phyloP scores from a whole-genome alignment of 2,797 vertebrate species.

The Liasis olivaceus region DNA sequence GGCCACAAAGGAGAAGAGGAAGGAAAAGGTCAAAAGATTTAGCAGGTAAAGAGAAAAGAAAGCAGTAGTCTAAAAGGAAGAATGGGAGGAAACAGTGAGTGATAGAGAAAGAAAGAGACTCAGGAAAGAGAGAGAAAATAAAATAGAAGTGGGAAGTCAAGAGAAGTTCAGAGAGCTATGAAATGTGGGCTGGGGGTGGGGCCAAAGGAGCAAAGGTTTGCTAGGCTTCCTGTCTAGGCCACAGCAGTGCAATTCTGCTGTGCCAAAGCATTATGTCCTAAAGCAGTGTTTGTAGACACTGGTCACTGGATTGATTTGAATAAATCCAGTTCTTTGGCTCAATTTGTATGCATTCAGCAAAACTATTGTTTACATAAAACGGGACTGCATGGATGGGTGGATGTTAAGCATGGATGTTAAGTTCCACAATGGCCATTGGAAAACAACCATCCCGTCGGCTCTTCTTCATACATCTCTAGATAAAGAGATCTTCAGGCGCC shows the following conservation, averaged over 20 bases:
- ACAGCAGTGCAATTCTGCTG: background rate
- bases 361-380: background rate
- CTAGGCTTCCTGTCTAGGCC: background rate
- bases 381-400: background rate
- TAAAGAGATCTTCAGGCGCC: background rate
- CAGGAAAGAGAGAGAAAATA: background rate
- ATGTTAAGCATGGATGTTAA: background rate
- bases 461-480: background rate
- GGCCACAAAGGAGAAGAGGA: no score
- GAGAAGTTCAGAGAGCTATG: background rate
- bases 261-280: background rate
- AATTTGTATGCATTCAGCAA: background rate
- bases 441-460: background rate
- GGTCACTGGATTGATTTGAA: background rate
- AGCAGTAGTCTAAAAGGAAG: background rate
- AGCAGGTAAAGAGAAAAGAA: background rate
- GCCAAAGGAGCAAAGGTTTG: background rate
- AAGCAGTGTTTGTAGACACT: background rate
- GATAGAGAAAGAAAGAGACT: background rate
- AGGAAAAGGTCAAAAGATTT: background rate
- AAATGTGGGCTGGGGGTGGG: background rate
- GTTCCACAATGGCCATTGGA: background rate
- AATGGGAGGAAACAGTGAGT: background rate
- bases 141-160: background rate
- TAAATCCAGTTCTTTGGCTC: background rate